Evolutionary conservation across 1,140 invertebrate species (phyloP).

Genomic region (Pinna nobilis): DNA sequence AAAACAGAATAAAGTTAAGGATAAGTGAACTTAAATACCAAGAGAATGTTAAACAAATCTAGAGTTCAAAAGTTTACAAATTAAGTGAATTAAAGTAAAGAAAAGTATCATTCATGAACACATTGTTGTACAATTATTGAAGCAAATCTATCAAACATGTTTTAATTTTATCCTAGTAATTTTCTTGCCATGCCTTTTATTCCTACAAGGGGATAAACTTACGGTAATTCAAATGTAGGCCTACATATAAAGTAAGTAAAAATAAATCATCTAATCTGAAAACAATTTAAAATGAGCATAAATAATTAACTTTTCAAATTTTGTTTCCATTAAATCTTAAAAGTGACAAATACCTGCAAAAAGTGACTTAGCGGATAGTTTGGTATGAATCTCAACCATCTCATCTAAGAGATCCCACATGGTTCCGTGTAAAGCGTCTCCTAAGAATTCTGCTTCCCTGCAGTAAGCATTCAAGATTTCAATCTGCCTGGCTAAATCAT

Average conservation of each 20-base stretch:
- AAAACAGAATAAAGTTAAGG: conserved; percentile 15
- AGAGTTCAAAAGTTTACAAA: neutral
- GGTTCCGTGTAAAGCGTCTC: conserved; percentile 65
- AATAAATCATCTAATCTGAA: too few species aligned
- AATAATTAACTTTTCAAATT: too few species aligned
- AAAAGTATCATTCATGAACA: too few species aligned
- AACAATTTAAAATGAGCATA: too few species aligned
- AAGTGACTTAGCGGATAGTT: conserved; percentile 63
- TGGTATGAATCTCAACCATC: conserved; percentile 63
- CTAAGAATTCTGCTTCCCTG: conserved; percentile 66
- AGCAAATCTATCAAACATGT: too few species aligned
- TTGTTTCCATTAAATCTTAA: too few species aligned
- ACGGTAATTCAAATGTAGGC: too few species aligned
- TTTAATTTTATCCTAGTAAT: too few species aligned
- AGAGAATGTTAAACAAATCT: neutral
- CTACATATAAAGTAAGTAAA: too few species aligned
- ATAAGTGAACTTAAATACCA: neutral
- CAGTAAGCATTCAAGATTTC: conserved; percentile 71
- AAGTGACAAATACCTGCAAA: conserved; percentile 67
- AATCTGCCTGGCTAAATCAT: conserved; percentile 68
- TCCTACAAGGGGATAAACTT: too few species aligned
- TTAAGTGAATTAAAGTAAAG: neutral
- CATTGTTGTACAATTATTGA: too few species aligned
- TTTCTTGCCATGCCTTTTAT: too few species aligned
- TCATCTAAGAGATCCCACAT: conserved; percentile 70